Evolutionary conservation across 1,140 invertebrate genomes (phyloP).

Genomic region (Brachionus rubens): DNA sequence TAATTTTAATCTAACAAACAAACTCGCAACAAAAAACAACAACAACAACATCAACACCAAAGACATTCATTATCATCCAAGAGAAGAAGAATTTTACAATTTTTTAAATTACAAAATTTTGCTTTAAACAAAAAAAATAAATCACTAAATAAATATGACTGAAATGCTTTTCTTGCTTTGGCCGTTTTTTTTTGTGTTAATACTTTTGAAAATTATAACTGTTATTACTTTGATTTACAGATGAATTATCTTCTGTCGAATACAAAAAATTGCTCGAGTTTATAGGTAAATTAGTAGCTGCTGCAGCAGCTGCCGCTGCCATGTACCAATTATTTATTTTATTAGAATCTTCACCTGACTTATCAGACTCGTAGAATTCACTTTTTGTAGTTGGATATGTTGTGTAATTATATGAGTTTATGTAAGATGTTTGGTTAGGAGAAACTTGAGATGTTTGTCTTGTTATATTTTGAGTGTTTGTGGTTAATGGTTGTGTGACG

Average conservation of each 20-base stretch:
- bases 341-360: not conserved
- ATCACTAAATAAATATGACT: conserved; percentile 4
- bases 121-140: not conserved
- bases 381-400: not conserved
- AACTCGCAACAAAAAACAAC: no score
- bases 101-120: no score
- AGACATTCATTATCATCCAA: no score
- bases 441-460: not conserved
- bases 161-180: conserved; percentile 13
- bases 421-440: not conserved
- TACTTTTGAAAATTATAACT: conserved; percentile 43
- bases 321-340: conserved; percentile 43
- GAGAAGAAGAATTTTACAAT: no score
- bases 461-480: not conserved
- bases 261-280: conserved; percentile 3
- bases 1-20: no score
- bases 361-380: conserved; percentile 23
- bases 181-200: not conserved
- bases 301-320: conserved; percentile 26
- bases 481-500: not conserved
- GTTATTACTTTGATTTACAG: conserved; percentile 12
- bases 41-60: no score
- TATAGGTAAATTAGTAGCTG: conserved; percentile 7
- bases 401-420: not conserved
- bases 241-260: not conserved